phyloP scores from a whole-genome alignment of 2,797 vertebrate genomes.

The Poecilia gillii region DNA sequence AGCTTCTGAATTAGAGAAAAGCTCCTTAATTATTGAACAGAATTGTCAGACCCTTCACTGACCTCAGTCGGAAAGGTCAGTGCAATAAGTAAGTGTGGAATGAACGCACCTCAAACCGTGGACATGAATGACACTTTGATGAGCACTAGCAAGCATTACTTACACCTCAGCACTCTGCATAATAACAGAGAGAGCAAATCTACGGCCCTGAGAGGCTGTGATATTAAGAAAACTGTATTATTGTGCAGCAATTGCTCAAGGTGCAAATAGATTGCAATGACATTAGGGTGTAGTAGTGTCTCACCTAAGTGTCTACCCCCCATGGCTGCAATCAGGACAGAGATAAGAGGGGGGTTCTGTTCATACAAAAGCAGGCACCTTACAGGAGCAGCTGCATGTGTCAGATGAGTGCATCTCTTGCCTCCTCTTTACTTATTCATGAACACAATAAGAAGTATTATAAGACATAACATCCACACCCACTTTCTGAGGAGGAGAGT shows the following conservation, averaged over 20 bases:
- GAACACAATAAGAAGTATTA: constrained; percentile 62
- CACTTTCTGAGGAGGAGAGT: constrained; percentile 42
- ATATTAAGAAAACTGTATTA: constrained; percentile 13
- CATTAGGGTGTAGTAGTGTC: constrained; percentile 52
- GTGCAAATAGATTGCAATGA: constrained; percentile 36
- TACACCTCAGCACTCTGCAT: constrained; percentile 9
- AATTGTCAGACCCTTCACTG: constrained; percentile 54
- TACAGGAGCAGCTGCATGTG: constrained; percentile 68
- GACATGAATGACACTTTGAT: constrained; percentile 5
- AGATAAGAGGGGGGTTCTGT: constrained; percentile 23
- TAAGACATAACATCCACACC: constrained; percentile 58
- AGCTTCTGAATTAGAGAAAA: constrained; percentile 60
- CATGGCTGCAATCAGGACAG: constrained; percentile 56
- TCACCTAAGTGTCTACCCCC: constrained; percentile 54
- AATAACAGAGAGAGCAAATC: constrained; percentile 24
- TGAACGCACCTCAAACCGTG: constrained; percentile 1
- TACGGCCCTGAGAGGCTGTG: neutral
- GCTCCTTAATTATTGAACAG: constrained; percentile 71
- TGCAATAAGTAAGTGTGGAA: constrained; percentile 22
- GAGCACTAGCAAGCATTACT: constrained; percentile 18
- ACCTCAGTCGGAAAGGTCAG: constrained; percentile 48
- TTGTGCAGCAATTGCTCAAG: constrained; percentile 24
- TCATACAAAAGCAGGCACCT: constrained; percentile 48
- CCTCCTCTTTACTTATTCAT: constrained; percentile 75
- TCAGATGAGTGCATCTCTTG: constrained; percentile 57